A percentile compares a stretch with the other conserved stretches of the same genome.
Conservation (phyloP, 2,797 vertebrate species). For the Tokudaia muenninki region DNA sequence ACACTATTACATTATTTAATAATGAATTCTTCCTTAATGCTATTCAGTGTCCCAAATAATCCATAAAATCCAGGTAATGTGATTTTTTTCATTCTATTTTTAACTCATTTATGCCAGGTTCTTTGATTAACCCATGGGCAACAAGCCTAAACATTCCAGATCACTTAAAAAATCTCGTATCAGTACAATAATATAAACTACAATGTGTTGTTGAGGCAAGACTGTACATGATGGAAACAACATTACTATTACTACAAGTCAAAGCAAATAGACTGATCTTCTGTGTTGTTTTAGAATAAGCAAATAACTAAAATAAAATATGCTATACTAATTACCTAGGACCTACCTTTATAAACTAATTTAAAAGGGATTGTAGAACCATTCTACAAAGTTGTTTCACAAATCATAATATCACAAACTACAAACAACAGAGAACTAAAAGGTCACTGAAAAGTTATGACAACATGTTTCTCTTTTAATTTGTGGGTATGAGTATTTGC, state of each 20-base stretch:
- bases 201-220: neutral
- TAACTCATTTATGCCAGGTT: too few species aligned
- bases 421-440: neutral
- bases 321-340: slow-evolving; percentile 13
- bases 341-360: neutral
- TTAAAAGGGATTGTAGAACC: neutral
- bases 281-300: neutral
- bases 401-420: neutral
- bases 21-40: neutral
- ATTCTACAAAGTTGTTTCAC: neutral
- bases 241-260: neutral
- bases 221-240: neutral
- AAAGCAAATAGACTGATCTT: neutral
- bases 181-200: neutral
- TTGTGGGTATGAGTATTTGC: neutral
- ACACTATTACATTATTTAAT: neutral
- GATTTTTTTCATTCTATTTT: neutral
- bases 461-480: neutral
- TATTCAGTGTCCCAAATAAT: neutral
- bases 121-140: neutral
- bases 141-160: neutral
- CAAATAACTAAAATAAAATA: neutral
- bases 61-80: neutral
- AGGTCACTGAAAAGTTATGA: neutral
- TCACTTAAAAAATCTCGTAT: too few species aligned